Conservation (phyloP, 2,797 vertebrate genomes). For the Danio jaintianensis region DNA sequence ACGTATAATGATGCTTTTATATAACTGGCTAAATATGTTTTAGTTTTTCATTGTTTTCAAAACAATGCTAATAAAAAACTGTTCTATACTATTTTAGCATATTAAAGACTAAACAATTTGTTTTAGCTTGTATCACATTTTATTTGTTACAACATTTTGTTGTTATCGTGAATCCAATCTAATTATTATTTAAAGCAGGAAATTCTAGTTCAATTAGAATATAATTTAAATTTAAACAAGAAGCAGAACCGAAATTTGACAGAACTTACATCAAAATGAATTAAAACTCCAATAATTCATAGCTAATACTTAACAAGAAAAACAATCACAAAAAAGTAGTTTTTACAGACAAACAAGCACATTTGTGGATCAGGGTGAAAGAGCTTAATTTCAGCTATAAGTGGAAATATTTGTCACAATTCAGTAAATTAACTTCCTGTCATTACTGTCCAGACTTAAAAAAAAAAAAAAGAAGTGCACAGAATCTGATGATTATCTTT, state of each 20-base stretch:
- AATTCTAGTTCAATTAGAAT: too few species aligned
- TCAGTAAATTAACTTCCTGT: slow-evolving; percentile 24
- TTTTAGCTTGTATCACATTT: too few species aligned
- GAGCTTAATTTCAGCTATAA: neutral
- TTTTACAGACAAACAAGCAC: neutral
- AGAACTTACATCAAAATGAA: too few species aligned
- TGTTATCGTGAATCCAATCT: too few species aligned
- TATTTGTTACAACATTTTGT: too few species aligned
- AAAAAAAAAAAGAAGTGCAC: neutral
- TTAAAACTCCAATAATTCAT: too few species aligned
- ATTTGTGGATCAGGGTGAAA: neutral
- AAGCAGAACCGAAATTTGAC: too few species aligned
- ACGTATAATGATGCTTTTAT: neutral
- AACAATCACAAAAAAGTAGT: neutral
- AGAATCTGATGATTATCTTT: neutral
- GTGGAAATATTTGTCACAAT: neutral
- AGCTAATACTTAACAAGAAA: too few species aligned
- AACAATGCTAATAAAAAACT: neutral
- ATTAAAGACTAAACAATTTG: too few species aligned
- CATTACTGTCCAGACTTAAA: neutral
- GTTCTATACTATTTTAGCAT: neutral
- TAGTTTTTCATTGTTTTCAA: too few species aligned
- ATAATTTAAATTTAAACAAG: too few species aligned
- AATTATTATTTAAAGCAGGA: too few species aligned
- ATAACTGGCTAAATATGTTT: neutral